A percentile compares a stretch with the other conserved stretches of the same genome.
These are phyloP conservation scores for Lathamus discolor DNA, from an alignment of 2,113 vertebrate genomes.

Conservation along the genomic window DNA sequence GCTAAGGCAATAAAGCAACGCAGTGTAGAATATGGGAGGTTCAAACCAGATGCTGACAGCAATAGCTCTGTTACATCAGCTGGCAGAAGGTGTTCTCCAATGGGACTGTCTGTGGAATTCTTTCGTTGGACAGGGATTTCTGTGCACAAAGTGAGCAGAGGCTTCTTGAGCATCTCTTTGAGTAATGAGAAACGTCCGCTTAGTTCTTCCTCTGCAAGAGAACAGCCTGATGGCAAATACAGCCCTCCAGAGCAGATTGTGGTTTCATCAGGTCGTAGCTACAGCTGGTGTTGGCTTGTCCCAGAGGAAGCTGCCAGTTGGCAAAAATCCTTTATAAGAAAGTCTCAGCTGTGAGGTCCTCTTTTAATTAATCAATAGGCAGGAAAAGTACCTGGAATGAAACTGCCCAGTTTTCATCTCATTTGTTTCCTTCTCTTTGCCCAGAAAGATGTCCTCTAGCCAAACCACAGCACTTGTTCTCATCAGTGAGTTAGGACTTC, in stretches of 20 bases:
- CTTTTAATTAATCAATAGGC: not conserved
- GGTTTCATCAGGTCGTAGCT: not conserved
- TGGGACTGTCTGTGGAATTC: not conserved
- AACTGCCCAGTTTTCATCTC: not conserved
- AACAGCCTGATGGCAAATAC: not conserved
- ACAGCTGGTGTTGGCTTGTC: too few relatives aligned
- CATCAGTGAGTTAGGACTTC: not conserved
- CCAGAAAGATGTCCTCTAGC: not conserved
- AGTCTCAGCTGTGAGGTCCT: conserved; percentile 29
- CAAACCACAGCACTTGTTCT: not conserved
- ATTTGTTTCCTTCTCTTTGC: not conserved
- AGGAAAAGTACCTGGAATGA: not conserved
- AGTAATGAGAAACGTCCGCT: not conserved
- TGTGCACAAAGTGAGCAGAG: not conserved
- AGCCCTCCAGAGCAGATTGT: not conserved
- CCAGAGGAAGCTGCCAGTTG: not conserved
- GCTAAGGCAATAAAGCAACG: not conserved
- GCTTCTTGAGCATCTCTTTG: not conserved
- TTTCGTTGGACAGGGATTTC: not conserved
- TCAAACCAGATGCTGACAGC: not conserved
- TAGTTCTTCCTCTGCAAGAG: not conserved
- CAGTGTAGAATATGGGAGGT: not conserved
- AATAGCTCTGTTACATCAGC: not conserved
- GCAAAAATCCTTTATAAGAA: conserved; percentile 44
- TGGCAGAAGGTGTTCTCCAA: not conserved